Evolutionary conservation across 2,113 vertebrate species (phyloP), one percentile per base, ranked within the genome.

Genomic region (Nanorana parkeri): DNA sequence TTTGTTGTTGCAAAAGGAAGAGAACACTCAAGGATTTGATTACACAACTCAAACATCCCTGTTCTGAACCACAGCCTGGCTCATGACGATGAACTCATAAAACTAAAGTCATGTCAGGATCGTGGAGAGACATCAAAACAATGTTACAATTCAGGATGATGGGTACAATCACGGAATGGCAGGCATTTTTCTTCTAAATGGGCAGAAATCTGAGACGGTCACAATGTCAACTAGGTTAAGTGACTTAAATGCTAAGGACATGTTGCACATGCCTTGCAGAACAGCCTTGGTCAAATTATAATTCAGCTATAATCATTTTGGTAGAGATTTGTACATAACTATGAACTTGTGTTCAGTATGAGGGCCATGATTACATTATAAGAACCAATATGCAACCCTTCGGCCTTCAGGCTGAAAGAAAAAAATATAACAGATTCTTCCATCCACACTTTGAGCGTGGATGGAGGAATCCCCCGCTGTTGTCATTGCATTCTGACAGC

Each of bases 21-120:
- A 76, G 71, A 72, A 65, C 68, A 36, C 80, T 67, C 52, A 80
- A 32, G 58, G 63, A 23, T 65, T 52, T 81, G 80, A 81, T 81
- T 74, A 65, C 63, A 68, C 71, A 67, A 47, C 66, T 58, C 28
- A 69, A 68, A 41, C 66, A 61, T 47, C 67, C 72, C 60, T 52
- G 54, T 71, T 29, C 19, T 71, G 60, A 55, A 61, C 51, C 72
- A 41, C 72, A 75, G 54, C 20, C 13, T 55, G 55, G 72, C 60
- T 58, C 41, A 75, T 5, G 20, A 75, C 11, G 28, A 75, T 75
- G 72, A 75, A 75, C 72, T 75, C 56, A 75, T 60, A 17, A 32
- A 41, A 56, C 55, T 23, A 15, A 61, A 75, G 72, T 61, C 72
- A 75, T 77, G 58, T 65, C 74, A 52, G 60, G 74, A 65, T 77